Evolutionary conservation across 2,888 invertebrate genomes (phyloP).

Genomic region (Exephanes ischioxanthus): DNA sequence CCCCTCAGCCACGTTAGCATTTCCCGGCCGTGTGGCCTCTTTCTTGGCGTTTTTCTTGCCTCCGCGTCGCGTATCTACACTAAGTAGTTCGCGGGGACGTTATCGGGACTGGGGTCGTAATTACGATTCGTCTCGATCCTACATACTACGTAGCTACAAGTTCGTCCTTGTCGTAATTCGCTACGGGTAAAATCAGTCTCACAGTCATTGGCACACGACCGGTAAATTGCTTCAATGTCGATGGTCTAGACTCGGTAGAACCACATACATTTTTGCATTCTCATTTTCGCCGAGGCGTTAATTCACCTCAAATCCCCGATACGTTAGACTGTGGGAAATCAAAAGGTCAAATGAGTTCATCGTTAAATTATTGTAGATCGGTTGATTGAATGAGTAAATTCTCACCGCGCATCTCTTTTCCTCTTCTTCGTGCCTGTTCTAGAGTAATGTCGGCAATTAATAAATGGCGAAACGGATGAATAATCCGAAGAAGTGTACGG

Average conservation of each 20-base stretch:
- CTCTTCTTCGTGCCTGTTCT: neutral
- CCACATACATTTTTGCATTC: neutral
- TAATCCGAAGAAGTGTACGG: neutral
- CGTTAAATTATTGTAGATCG: neutral
- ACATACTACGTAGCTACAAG: neutral
- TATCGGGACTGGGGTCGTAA: conserved; percentile 69
- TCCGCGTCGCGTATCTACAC: conserved; percentile 63
- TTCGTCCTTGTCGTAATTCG: conserved; percentile 1
- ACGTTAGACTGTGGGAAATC: neutral
- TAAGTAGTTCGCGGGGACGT: conserved; percentile 70
- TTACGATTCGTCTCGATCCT: conserved; percentile 71
- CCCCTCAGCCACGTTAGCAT: neutral
- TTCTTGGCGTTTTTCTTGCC: conserved; percentile 5
- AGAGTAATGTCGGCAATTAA: neutral
- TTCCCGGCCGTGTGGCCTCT: neutral
- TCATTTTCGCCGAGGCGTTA: neutral
- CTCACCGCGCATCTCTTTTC: no score
- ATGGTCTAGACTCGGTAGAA: neutral
- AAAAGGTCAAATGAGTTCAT: neutral
- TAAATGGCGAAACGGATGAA: neutral
- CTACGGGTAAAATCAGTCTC: neutral
- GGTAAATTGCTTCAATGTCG: neutral
- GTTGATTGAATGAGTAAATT: no score
- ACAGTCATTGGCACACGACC: conserved; percentile 5
- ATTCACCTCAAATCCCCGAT: neutral